phyloP scores from a whole-genome alignment of 2,113 vertebrate species.

The Globicephala melas region DNA sequence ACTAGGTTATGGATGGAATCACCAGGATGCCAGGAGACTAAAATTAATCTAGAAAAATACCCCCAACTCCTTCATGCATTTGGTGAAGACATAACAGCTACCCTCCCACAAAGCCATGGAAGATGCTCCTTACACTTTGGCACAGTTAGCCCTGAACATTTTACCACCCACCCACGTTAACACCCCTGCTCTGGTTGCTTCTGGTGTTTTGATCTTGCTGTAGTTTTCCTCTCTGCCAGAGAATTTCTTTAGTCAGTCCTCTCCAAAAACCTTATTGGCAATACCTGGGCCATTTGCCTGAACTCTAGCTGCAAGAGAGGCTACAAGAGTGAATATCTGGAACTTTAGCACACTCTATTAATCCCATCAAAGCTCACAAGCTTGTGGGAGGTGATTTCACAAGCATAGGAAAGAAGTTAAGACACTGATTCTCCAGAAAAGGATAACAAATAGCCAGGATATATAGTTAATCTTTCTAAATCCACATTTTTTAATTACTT shows the following conservation, averaged over 20 bases:
- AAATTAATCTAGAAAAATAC: not conserved
- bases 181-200: not conserved
- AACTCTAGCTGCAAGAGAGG: not conserved
- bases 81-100: not conserved
- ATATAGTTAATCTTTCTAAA: not conserved
- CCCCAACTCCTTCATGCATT: not conserved
- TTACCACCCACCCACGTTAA: not conserved
- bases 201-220: not conserved
- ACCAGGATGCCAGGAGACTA: not conserved
- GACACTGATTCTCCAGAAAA: not conserved
- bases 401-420: not conserved
- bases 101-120: not conserved
- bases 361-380: not conserved
- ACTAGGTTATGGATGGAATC: not conserved
- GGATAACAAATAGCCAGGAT: not conserved
- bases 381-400: not conserved
- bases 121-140: not conserved
- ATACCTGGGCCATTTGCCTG: not conserved
- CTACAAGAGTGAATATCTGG: not conserved
- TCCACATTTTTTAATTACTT: not conserved
- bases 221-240: not conserved
- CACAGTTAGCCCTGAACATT: not conserved
- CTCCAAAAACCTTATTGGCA: not conserved
- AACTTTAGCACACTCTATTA: not conserved
- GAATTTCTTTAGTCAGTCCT: not conserved